Conservation (phyloP, 2,797 vertebrate species). For the Hippocampus kuda region DNA sequence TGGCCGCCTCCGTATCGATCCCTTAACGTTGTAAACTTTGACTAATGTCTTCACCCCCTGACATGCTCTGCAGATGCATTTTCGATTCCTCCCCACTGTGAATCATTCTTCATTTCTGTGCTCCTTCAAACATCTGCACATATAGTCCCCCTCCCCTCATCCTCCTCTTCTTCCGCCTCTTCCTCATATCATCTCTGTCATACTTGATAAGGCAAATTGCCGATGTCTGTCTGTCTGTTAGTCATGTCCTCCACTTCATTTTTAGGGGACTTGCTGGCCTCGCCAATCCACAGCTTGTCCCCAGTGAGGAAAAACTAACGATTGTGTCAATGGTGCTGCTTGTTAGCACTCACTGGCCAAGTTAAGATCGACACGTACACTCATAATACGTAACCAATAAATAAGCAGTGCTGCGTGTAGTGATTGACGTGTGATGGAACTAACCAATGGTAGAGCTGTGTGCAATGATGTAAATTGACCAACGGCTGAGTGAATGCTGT, state of each 20-base stretch:
- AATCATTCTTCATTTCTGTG: slow-evolving; percentile 40
- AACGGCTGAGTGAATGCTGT: background rate
- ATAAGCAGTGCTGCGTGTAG: no score
- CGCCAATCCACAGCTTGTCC: slow-evolving; percentile 44
- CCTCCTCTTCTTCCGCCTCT: background rate
- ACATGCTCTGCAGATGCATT: slow-evolving; percentile 40
- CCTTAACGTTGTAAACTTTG: slow-evolving; percentile 58
- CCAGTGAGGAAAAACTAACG: slow-evolving; percentile 17
- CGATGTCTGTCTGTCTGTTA: slow-evolving; percentile 48
- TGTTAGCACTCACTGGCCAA: background rate
- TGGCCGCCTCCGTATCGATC: slow-evolving; percentile 57
- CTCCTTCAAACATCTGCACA: slow-evolving; percentile 47
- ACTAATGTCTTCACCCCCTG: slow-evolving; percentile 58
- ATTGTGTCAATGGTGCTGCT: background rate
- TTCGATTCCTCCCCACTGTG: slow-evolving; percentile 26
- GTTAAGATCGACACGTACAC: background rate
- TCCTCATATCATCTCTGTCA: slow-evolving; percentile 48
- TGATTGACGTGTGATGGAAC: background rate
- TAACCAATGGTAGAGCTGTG: background rate
- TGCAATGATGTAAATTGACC: background rate
- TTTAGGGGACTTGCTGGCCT: slow-evolving; percentile 49
- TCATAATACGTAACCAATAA: background rate
- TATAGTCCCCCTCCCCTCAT: slow-evolving; percentile 8
- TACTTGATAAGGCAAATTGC: slow-evolving; percentile 61
- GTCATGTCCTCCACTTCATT: slow-evolving; percentile 48